Evolutionary conservation across 2,113 vertebrate genomes (phyloP).

Genomic region (Etheostoma spectabile): DNA sequence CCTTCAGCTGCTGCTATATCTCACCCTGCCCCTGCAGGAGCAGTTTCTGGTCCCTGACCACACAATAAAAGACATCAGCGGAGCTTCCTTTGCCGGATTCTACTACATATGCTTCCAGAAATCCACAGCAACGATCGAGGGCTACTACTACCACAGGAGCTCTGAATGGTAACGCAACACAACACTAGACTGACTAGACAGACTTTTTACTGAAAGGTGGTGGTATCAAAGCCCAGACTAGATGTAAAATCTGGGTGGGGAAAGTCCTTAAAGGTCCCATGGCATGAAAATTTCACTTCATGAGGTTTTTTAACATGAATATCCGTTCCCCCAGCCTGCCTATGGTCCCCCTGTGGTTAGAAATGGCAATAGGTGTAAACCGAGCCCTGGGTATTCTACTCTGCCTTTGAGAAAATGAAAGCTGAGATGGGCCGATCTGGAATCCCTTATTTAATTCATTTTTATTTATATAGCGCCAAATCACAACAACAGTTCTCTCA

Average conservation of each 20-base stretch:
- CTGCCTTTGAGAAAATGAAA: too few species aligned
- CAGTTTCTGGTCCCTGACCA: slow-evolving; percentile 99
- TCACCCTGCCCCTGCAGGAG: slow-evolving; percentile 84
- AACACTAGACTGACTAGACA: too few species aligned
- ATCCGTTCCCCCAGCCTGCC: too few species aligned
- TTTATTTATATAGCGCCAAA: too few species aligned
- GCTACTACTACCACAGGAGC: slow-evolving; percentile 99
- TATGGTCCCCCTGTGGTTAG: too few species aligned
- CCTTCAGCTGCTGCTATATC: neutral
- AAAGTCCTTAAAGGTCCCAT: neutral
- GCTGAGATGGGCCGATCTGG: too few species aligned
- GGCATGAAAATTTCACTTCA: too few species aligned
- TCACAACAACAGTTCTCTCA: too few species aligned
- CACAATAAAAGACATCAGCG: slow-evolving; percentile 99
- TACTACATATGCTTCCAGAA: slow-evolving; percentile 99
- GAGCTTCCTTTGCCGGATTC: slow-evolving; percentile 98
- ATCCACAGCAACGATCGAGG: slow-evolving; percentile 98
- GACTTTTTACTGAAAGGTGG: neutral
- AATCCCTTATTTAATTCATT: too few species aligned
- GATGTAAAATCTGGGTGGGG: neutral
- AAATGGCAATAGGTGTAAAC: too few species aligned
- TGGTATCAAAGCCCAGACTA: slow-evolving; percentile 1
- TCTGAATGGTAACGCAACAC: slow-evolving; percentile 92
- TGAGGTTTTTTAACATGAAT: too few species aligned
- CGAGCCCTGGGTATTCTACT: too few species aligned